A percentile compares a stretch with the other conserved stretches of the same genome.
Conservation (phyloP, 2,113 vertebrate species). For the Anguilla rostrata region DNA sequence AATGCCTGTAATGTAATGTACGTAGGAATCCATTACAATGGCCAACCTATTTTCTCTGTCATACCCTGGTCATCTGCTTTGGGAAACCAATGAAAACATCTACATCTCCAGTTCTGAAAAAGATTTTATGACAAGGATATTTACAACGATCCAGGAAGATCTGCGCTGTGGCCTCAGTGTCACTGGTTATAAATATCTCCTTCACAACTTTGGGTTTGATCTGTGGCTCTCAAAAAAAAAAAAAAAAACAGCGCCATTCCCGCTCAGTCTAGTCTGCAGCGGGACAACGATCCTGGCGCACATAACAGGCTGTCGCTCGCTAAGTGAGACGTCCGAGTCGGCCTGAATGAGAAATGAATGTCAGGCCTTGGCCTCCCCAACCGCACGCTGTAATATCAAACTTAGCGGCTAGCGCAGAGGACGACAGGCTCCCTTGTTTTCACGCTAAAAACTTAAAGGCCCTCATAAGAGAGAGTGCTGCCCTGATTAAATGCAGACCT, state of each 20-base stretch:
- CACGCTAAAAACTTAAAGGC: neutral
- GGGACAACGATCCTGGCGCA: neutral
- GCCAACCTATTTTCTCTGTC: neutral
- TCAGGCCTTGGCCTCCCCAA: neutral
- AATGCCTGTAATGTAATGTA: too few relatives aligned
- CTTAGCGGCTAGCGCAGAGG: neutral
- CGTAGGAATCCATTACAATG: neutral
- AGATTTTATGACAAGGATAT: neutral
- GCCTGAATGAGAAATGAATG: neutral
- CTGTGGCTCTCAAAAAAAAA: neutral
- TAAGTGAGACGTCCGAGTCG: slow-evolving; percentile 5
- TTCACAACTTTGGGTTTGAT: neutral
- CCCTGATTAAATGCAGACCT: neutral
- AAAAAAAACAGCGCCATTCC: neutral
- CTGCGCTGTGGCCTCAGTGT: neutral
- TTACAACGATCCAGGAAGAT: neutral
- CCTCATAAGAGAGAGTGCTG: neutral
- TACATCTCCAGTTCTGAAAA: neutral
- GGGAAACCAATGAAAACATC: neutral
- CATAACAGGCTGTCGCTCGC: neutral
- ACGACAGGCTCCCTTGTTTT: neutral
- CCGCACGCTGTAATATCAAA: neutral
- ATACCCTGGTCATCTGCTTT: neutral
- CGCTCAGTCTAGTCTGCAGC: neutral
- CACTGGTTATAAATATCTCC: slow-evolving; percentile 17